These are phyloP conservation scores for Megalopta genalis DNA, from an alignment of 1,140 invertebrate species.

Conservation along the genomic window DNA sequence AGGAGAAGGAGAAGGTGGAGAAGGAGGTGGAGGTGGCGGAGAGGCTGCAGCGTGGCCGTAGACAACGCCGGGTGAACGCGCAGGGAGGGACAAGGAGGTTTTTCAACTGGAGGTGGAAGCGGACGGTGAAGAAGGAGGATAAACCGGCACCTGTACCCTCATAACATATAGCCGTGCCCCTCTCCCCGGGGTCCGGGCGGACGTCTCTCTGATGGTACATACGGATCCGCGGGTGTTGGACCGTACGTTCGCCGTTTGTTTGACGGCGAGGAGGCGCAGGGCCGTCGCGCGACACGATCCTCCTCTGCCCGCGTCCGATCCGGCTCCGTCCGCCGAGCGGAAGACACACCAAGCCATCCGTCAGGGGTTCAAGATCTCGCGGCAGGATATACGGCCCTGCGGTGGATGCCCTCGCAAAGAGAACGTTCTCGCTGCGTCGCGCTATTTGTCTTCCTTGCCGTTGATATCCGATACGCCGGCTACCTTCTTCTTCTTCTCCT, in stretches of 20 bases:
- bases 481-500: conserved; percentile 43
- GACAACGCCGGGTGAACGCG: conserved; percentile 51
- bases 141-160: conserved; percentile 69
- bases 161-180: conserved; percentile 57
- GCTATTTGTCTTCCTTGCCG: conserved; percentile 59
- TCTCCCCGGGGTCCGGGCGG: conserved; percentile 15
- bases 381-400: conserved; percentile 51
- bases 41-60: conserved; percentile 33
- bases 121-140: conserved; percentile 43
- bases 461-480: conserved; percentile 53
- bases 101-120: conserved; percentile 38
- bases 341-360: conserved; percentile 39
- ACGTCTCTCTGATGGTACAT: conserved; percentile 30
- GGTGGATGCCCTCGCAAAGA: conserved; percentile 53
- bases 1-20: background rate
- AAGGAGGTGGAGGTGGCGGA: background rate
- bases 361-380: conserved; percentile 58
- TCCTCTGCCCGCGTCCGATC: background rate
- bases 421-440: conserved; percentile 57
- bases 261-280: conserved; percentile 55
- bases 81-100: conserved; percentile 28
- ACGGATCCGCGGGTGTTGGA: conserved; percentile 56
- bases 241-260: conserved; percentile 52
- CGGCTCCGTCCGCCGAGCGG: background rate
- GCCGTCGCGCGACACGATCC: conserved; percentile 53